A percentile compares a stretch with the other conserved stretches of the same genome.
Conservation (phyloP, 2,888 invertebrate genomes). For the Cinara cedri region DNA sequence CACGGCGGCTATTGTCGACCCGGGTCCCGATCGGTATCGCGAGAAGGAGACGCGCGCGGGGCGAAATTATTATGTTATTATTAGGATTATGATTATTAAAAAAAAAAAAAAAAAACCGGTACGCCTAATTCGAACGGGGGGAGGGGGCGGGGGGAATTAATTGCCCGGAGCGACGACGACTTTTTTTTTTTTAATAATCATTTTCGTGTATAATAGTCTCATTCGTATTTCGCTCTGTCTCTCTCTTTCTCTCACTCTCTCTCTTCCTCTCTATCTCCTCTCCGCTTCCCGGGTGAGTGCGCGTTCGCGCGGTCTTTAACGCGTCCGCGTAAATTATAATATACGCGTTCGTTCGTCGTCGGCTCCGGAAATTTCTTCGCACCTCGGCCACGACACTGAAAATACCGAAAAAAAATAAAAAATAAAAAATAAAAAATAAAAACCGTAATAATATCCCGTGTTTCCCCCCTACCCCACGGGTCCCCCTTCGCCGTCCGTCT, state of each 20-base stretch:
- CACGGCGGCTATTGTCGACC: slow-evolving; percentile 26
- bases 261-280: no score
- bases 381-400: slow-evolving; percentile 19
- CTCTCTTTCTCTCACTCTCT: no score
- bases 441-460: no score
- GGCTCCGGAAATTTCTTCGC: slow-evolving; percentile 46
- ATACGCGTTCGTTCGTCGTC: neutral
- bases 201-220: slow-evolving; percentile 24
- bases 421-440: no score
- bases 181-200: slow-evolving; percentile 38
- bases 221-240: neutral
- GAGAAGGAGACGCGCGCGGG: neutral
- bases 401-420: no score
- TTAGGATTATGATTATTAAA: slow-evolving; percentile 49
- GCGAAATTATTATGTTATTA: slow-evolving; percentile 6
- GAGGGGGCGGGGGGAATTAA: neutral
- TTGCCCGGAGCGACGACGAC: no score
- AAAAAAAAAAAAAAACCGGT: no score
- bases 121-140: slow-evolving; percentile 30
- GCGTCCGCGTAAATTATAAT: slow-evolving; percentile 49
- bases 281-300: neutral
- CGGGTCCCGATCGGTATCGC: slow-evolving; percentile 20
- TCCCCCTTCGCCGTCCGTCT: no score
- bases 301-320: slow-evolving; percentile 30
- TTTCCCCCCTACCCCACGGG: no score